Evolutionary conservation across 2,113 vertebrate genomes (phyloP).

Genomic region (Balaeniceps rex): DNA sequence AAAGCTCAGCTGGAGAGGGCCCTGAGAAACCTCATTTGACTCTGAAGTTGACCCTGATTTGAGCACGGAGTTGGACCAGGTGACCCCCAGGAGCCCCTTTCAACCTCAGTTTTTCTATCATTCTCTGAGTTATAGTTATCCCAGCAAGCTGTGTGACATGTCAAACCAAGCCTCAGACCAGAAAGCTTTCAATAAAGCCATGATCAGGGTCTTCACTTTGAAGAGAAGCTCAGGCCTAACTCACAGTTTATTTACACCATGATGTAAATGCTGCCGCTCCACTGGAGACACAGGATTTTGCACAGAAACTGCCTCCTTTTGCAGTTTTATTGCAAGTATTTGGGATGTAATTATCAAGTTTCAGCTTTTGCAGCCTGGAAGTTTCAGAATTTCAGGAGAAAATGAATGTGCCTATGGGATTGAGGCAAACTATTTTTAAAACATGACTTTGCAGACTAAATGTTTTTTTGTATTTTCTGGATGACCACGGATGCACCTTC

Average conservation of each 20-base stretch:
- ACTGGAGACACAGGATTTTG: background rate
- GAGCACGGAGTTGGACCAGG: background rate
- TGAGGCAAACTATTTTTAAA: background rate
- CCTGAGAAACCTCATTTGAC: background rate
- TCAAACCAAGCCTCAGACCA: background rate
- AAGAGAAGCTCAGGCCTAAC: background rate
- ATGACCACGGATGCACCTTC: background rate
- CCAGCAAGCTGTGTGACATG: background rate
- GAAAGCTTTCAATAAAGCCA: background rate
- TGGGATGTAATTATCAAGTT: background rate
- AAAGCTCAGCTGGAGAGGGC: background rate
- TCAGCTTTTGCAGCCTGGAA: background rate
- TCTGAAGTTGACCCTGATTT: background rate
- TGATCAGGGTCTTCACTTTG: background rate
- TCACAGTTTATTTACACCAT: background rate
- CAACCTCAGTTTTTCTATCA: background rate
- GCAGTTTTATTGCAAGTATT: background rate
- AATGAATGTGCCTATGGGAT: background rate
- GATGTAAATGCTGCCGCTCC: background rate
- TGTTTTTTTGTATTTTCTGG: background rate
- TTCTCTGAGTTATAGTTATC: background rate
- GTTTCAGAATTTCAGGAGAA: background rate
- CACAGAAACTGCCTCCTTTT: background rate
- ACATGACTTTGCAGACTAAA: background rate
- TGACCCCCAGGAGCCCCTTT: background rate